Conservation (phyloP, 35 echinoderm and acorn worm species). For the Ophioderma brevispina region DNA sequence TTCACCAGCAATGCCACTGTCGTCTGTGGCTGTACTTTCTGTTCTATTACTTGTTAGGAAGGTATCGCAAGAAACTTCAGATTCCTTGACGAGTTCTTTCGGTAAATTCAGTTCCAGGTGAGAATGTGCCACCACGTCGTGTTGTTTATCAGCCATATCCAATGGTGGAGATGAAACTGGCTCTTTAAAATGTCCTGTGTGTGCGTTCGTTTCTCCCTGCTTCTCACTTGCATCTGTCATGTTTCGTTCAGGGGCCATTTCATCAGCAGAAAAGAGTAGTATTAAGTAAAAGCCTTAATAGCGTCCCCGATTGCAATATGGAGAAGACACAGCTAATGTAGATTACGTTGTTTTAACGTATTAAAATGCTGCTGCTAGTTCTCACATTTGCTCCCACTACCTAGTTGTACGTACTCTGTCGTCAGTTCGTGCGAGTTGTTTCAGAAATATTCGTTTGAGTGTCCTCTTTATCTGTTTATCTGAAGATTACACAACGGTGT, state of each 20-base stretch:
- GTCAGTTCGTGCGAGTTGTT: no score
- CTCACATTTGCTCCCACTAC: no score
- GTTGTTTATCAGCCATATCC: neutral
- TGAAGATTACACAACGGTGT: no score
- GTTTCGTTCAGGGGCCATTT: slow-evolving; percentile 1
- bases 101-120: neutral
- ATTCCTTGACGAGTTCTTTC: neutral
- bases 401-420: no score
- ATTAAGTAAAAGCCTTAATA: no score
- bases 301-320: no score
- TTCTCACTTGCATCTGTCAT: neutral
- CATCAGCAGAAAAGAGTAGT: neutral
- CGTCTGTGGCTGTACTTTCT: neutral
- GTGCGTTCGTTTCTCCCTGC: neutral
- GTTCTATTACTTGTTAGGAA: neutral
- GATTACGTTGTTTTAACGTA: no score
- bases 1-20: neutral
- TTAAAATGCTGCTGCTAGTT: no score
- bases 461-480: no score
- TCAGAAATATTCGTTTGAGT: no score
- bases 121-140: neutral
- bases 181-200: neutral
- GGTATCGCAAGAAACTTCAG: neutral
- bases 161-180: neutral
- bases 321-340: no score